Conservation (phyloP, 2,888 invertebrate species). For the Poecilobothrus nobilitatus region DNA sequence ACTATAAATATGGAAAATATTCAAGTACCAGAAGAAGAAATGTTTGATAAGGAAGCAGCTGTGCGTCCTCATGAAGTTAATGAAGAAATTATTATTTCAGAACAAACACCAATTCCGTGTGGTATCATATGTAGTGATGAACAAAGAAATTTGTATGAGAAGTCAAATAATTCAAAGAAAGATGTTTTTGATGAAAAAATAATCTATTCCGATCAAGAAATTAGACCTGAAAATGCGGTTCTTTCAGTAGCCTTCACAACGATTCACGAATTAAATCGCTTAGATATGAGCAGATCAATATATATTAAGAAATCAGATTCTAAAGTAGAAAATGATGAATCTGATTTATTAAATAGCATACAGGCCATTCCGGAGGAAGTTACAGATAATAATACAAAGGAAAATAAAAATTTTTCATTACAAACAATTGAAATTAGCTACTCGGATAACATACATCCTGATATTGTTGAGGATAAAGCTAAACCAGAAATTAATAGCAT, state of each 20-base stretch:
- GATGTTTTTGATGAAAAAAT: constrained; percentile 26
- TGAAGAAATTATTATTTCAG: constrained; percentile 13
- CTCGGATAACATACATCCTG: background rate
- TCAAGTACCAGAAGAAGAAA: constrained; percentile 35
- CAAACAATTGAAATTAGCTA: background rate
- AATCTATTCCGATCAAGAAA: constrained; percentile 30
- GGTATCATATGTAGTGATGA: constrained; percentile 19
- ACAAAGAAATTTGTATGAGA: constrained; percentile 21
- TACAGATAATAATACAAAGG: background rate
- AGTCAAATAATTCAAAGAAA: constrained; percentile 22
- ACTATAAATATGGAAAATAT: constrained; percentile 38
- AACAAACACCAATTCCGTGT: constrained; percentile 26
- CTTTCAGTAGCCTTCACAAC: background rate
- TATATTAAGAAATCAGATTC: constrained; percentile 27
- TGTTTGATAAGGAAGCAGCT: constrained; percentile 39
- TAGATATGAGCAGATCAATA: constrained; percentile 35
- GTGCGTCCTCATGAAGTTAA: constrained; percentile 38
- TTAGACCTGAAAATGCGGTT: constrained; percentile 16
- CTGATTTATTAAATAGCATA: constrained; percentile 38
- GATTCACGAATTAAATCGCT: constrained; percentile 17
- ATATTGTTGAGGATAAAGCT: background rate
- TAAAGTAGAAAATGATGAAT: constrained; percentile 21
- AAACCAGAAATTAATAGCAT: background rate
- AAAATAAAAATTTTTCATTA: background rate
- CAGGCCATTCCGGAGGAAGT: constrained; percentile 34